Conservation (phyloP, 2,888 invertebrate genomes). For the Acleris holmiana region DNA sequence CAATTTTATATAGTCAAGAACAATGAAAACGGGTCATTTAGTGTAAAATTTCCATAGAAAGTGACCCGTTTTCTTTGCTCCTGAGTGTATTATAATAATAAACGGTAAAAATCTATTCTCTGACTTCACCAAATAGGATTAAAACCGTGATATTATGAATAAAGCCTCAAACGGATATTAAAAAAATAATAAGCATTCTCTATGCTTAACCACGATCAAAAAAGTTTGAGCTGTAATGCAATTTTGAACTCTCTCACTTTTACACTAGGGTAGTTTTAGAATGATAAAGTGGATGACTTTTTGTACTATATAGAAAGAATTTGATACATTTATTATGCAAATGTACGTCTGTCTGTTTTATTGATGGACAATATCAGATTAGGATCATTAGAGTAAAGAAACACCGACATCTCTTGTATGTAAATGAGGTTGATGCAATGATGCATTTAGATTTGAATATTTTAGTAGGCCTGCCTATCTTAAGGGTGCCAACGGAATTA, state of each 20-base stretch:
- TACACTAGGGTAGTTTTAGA: neutral
- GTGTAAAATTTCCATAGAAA: too few species aligned
- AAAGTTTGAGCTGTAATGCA: slow-evolving; percentile 9
- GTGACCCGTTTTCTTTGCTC: too few species aligned
- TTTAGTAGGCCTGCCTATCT: neutral
- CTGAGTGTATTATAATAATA: too few species aligned
- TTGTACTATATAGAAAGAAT: slow-evolving; percentile 7
- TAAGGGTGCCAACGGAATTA: too few species aligned
- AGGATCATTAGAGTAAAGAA: slow-evolving; percentile 11
- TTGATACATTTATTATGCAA: slow-evolving; percentile 38
- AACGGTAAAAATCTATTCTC: too few species aligned
- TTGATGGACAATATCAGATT: slow-evolving; percentile 27
- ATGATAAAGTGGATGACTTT: neutral
- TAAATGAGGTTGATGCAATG: slow-evolving; percentile 1
- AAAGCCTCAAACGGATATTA: slow-evolving; percentile 18
- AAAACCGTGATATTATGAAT: neutral
- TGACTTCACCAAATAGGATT: neutral
- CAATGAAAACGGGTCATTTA: too few species aligned
- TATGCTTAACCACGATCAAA: slow-evolving; percentile 25
- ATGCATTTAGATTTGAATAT: neutral
- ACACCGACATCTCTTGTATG: slow-evolving; percentile 15
- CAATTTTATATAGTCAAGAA: too few species aligned
- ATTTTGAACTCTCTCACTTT: neutral
- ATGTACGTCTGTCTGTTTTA: slow-evolving; percentile 26
- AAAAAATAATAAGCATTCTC: slow-evolving; percentile 25